Conservation (phyloP, 1,140 invertebrate genomes). For the Conus betulinus region DNA sequence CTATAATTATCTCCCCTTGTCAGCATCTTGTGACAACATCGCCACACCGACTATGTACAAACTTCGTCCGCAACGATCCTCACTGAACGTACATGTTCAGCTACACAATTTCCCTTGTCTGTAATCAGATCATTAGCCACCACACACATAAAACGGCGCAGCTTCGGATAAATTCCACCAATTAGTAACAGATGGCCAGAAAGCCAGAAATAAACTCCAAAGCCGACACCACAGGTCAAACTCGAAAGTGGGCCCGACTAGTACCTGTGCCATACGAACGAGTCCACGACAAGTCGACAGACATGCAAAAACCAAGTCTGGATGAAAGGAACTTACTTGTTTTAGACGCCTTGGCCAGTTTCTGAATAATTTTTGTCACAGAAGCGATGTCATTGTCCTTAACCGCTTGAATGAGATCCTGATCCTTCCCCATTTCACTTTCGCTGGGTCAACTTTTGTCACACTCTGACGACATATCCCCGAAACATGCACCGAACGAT, state of each 20-base stretch:
- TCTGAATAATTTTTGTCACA: constrained; percentile 51
- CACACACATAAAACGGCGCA: background rate
- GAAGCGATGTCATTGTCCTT: constrained; percentile 51
- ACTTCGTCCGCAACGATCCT: background rate
- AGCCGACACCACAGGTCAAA: background rate
- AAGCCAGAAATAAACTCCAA: background rate
- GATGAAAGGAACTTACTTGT: constrained; percentile 5
- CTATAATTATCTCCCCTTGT: background rate
- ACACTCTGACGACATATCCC: constrained; percentile 30
- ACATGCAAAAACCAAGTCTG: no score
- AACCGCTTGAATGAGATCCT: constrained; percentile 57
- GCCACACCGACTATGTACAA: background rate
- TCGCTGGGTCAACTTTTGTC: constrained; percentile 8
- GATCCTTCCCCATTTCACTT: constrained; percentile 54
- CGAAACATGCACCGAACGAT: background rate
- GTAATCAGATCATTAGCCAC: background rate
- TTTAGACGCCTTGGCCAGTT: constrained; percentile 45
- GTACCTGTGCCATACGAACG: background rate
- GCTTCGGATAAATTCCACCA: background rate
- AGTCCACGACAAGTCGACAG: no score
- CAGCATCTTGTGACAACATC: background rate
- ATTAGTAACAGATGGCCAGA: background rate
- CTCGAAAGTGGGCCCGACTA: background rate
- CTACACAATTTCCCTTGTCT: background rate
- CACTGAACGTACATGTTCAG: background rate